Percentiles rank a stretch among this genome's conserved stretches.
phyloP scores from a whole-genome alignment of 2,888 invertebrate species.

The Mantis religiosa region DNA sequence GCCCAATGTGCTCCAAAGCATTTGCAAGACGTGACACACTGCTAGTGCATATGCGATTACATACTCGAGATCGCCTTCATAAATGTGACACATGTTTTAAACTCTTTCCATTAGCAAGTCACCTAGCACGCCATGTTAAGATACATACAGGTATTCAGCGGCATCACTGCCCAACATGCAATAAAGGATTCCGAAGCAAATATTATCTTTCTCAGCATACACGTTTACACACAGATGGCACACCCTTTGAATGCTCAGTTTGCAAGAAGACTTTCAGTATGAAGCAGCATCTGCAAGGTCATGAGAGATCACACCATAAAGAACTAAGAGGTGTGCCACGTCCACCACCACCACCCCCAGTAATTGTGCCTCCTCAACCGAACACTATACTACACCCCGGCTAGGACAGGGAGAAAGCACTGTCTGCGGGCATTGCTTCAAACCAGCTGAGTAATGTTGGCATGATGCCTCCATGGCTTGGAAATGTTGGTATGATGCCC shows the following conservation, averaged over 20 bases:
- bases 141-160: conserved; percentile 7
- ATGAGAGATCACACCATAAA: neutral
- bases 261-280: conserved; percentile 9
- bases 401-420: neutral
- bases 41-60: conserved; percentile 1
- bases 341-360: neutral
- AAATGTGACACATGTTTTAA: conserved; percentile 1
- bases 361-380: neutral
- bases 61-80: neutral
- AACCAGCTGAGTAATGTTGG: neutral
- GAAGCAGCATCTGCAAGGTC: conserved; percentile 1
- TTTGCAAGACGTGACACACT: conserved; percentile 2
- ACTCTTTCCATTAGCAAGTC: neutral
- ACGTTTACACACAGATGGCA: neutral
- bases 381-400: neutral
- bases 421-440: neutral
- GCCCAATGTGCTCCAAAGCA: neutral
- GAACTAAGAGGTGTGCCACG: neutral
- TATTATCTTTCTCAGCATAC: conserved; percentile 2
- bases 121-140: neutral
- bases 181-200: conserved; percentile 3
- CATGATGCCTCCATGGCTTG: neutral
- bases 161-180: neutral
- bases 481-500: neutral
- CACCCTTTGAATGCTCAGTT: neutral